Evolutionary conservation across 2,113 vertebrate genomes (phyloP).

Genomic region (Myotis davidii): DNA sequence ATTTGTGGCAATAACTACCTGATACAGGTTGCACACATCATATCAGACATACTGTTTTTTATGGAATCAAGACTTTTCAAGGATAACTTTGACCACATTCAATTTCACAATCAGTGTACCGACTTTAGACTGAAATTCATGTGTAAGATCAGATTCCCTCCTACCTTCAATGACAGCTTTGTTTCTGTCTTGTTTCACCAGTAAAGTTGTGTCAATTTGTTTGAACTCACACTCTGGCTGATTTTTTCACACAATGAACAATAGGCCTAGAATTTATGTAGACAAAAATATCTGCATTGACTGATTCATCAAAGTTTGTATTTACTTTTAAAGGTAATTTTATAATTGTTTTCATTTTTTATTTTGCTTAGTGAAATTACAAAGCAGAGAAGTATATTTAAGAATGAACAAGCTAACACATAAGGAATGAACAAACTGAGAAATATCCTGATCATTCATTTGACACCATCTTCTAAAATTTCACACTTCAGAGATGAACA

Average conservation of each 20-base stretch:
- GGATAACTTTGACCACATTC: background rate
- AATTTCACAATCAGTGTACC: background rate
- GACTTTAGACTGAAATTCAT: background rate
- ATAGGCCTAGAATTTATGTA: background rate
- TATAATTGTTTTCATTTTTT: conserved; percentile 35
- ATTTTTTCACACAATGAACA: background rate
- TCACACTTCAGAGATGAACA: conserved; percentile 76
- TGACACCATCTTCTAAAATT: conserved; percentile 72
- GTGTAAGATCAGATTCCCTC: background rate
- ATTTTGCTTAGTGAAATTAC: conserved; percentile 58
- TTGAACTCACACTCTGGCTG: background rate
- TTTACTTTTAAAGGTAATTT: background rate
- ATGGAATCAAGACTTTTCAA: background rate
- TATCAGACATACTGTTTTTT: background rate
- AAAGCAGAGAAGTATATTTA: conserved; percentile 40
- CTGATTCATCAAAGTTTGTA: background rate
- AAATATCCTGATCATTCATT: conserved; percentile 70
- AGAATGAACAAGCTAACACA: conserved; percentile 45
- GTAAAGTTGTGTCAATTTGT: background rate
- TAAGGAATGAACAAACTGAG: conserved; percentile 56
- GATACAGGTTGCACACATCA: background rate
- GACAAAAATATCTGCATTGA: background rate
- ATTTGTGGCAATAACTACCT: background rate
- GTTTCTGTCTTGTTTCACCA: background rate
- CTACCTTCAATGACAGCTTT: background rate